Evolutionary conservation across 2,797 vertebrate genomes (phyloP).

Genomic region (Tolypeutes matacus): DNA sequence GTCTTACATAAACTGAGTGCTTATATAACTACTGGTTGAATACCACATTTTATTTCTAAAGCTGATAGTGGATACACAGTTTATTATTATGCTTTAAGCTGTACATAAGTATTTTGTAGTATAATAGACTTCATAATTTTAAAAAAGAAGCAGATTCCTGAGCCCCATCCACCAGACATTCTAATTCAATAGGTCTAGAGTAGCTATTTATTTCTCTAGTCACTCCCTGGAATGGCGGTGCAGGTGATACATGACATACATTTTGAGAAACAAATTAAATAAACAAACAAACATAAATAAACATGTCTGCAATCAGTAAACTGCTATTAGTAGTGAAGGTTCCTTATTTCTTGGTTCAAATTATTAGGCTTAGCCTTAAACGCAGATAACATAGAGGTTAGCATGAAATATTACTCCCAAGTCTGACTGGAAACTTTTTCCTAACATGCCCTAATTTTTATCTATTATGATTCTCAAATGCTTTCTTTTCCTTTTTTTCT

Average conservation of each 20-base stretch:
- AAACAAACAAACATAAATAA: not conserved
- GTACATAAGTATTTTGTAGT: not conserved
- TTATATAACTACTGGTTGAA: not conserved
- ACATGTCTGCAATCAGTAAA: not conserved
- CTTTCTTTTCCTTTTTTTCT: not conserved
- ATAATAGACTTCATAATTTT: not conserved
- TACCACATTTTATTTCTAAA: not conserved
- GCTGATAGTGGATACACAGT: not conserved
- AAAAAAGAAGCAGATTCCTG: slow-evolving; percentile 32
- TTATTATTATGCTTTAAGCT: not conserved
- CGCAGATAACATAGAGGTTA: not conserved
- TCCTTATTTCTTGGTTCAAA: not conserved
- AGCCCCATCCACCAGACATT: not conserved
- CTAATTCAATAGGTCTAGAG: not conserved
- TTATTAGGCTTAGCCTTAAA: not conserved
- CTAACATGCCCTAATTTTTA: not conserved
- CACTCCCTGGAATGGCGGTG: not conserved
- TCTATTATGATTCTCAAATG: not conserved
- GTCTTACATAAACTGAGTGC: not conserved
- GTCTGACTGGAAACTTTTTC: not conserved
- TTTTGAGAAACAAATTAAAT: slow-evolving; percentile 14
- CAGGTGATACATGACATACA: not conserved
- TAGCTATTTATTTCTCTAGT: not conserved
- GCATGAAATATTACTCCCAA: not conserved
- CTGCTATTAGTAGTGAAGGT: not conserved